Evolutionary conservation across 2,797 vertebrate genomes (phyloP), one percentile per base, ranked within the genome.

Genomic region (Mormyrops boulengeri): DNA sequence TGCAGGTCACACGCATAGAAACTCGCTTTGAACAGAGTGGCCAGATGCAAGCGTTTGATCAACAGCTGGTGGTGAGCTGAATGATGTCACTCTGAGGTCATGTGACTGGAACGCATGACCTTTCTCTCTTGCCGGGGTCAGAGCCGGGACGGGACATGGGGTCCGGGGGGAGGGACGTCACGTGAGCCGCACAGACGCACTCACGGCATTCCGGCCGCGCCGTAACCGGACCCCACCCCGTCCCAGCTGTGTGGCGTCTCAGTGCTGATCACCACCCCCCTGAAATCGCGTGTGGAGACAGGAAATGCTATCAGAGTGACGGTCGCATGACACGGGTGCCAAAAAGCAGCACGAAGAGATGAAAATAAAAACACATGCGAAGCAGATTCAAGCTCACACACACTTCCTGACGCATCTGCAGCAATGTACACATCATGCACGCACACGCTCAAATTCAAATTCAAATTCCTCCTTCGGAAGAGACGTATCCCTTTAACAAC

Each of bases 201-300:
- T 30, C 60, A 1, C 3, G 62, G 12, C 41, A 85, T 85, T 50
- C 19, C 47, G 19, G 41, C n/a, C 19, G 19, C 6, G n/a, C 47
- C 47, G 22, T 30, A 52, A 85, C 9, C n/a, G n/a, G 9, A 50
- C 47, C 50, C 53, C 85, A 12, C 50, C 26, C 50, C 49, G 3
- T 55, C 90, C 94, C 95, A 96, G 96, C 94, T 96, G 96, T 93
- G 73, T 95, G 94, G 91, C 91, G 91, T 92, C 91, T 88, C 34
- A 8, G 89, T 91, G 91, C 88, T 93, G 73, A 80, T 91, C 44
- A 82, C 44, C 19, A 7, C 52, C 53, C 88, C 91, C 93, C 91
- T 91, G 91, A 92, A 88, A 91, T 91, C 86, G 41, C 34, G 19
- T 89, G 73, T 94, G 92, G 30, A 92, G 92, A 91, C 93, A 94